These are phyloP conservation scores for Pollicipes pollicipes DNA, from an alignment of 1,140 invertebrate genomes.

Conservation along the genomic window DNA sequence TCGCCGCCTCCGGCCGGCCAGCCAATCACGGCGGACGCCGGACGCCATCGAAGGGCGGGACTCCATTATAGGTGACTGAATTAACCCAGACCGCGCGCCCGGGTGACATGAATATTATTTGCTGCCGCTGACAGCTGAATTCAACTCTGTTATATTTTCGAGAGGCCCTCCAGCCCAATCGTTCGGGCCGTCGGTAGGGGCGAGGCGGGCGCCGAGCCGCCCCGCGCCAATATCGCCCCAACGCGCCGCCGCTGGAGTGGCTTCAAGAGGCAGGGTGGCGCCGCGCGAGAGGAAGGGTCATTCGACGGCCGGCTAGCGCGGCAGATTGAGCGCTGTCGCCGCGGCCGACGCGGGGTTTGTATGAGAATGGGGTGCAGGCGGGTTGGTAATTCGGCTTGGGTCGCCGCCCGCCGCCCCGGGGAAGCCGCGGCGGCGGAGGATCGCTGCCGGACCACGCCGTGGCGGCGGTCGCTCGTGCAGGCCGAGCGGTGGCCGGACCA, in stretches of 20 bases:
- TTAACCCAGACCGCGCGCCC: background rate
- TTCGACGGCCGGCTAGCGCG: background rate
- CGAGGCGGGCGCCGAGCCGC: background rate
- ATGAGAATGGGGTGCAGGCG: too few relatives aligned
- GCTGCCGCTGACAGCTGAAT: background rate
- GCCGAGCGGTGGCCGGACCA: too few relatives aligned
- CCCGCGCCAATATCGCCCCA: background rate
- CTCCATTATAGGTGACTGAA: background rate
- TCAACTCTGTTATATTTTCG: background rate
- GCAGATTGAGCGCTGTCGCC: background rate
- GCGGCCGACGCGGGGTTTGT: too few relatives aligned
- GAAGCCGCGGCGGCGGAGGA: too few relatives aligned
- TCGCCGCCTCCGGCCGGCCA: too few relatives aligned
- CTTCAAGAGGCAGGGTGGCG: background rate
- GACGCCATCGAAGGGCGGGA: too few relatives aligned
- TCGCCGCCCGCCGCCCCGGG: too few relatives aligned
- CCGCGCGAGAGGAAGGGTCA: background rate
- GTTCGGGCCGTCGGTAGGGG: background rate
- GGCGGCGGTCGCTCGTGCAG: too few relatives aligned
- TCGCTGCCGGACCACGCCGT: too few relatives aligned
- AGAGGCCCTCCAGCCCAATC: background rate
- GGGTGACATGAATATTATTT: constrained; percentile 1
- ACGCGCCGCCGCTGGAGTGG: background rate
- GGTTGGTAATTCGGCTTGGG: too few relatives aligned
- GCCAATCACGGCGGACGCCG: too few relatives aligned